These are phyloP conservation scores for Terrapene triunguis DNA, from an alignment of 2,113 vertebrate genomes.

Conservation along the genomic window DNA sequence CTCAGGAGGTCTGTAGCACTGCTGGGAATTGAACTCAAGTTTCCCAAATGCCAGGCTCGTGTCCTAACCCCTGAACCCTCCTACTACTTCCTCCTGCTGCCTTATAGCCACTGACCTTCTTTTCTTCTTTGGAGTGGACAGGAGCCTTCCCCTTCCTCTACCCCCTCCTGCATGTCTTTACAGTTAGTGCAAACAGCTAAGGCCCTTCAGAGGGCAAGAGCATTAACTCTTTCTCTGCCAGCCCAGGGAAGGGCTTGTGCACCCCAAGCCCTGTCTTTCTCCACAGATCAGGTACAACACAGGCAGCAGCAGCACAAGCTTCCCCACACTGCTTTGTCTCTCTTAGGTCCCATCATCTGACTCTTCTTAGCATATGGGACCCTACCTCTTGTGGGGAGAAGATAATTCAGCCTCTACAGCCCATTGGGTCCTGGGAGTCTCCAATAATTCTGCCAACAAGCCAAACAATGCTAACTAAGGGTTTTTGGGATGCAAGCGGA, in stretches of 20 bases:
- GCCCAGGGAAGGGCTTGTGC: not conserved
- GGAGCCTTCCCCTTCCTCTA: not conserved
- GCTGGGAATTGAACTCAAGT: not conserved
- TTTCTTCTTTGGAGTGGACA: not conserved
- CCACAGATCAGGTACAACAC: not conserved
- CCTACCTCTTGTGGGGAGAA: not conserved
- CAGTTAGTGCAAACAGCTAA: not conserved
- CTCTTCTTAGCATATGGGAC: not conserved
- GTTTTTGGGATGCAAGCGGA: not conserved
- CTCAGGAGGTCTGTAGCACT: not conserved
- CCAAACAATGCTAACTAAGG: accelerated
- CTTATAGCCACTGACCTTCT: constrained; percentile 23
- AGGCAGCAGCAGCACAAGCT: not conserved
- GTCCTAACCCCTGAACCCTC: not conserved
- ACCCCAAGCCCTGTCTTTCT: not conserved
- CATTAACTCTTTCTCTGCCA: not conserved
- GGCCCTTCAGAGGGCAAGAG: not conserved
- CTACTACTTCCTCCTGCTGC: not conserved
- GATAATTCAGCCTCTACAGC: not conserved
- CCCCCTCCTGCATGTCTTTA: not conserved
- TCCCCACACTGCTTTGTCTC: not conserved
- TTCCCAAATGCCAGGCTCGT: not conserved
- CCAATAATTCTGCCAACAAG: not conserved
- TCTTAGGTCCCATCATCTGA: not conserved
- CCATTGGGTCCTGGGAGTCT: not conserved